Conservation (phyloP, 2,113 vertebrate genomes). For the Epinephelus lanceolatus region DNA sequence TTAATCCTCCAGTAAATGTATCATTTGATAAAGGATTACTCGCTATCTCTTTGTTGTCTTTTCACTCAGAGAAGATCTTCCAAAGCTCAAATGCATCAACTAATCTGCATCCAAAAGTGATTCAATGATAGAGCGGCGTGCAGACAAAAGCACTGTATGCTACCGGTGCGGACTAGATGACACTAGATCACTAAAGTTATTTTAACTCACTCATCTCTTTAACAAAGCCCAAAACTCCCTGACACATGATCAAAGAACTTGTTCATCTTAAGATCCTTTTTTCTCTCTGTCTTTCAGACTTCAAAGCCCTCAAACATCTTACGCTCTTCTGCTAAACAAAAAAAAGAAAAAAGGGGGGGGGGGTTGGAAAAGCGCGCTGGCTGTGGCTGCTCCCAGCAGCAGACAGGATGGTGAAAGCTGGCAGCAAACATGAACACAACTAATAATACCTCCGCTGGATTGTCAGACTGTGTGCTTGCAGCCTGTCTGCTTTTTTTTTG, state of each 20-base stretch:
- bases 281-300: constrained; percentile 63
- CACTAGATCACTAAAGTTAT: constrained; percentile 66
- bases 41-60: constrained; percentile 66
- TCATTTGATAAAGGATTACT: constrained; percentile 73
- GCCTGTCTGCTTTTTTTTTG: constrained; percentile 6
- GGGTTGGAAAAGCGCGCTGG: constrained; percentile 8
- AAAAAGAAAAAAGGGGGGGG: neutral
- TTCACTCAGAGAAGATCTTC: constrained; percentile 49
- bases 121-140: constrained; percentile 35
- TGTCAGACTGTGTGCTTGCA: constrained; percentile 11
- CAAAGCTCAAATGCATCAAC: constrained; percentile 49
- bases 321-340: constrained; percentile 65
- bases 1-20: constrained; percentile 67
- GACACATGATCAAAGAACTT: constrained; percentile 79
- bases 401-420: constrained; percentile 60
- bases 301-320: constrained; percentile 78
- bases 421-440: constrained; percentile 60
- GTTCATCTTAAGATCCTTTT: constrained; percentile 72
- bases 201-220: constrained; percentile 77
- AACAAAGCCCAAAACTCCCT: constrained; percentile 77
- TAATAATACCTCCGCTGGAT: constrained; percentile 57
- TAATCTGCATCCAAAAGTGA: constrained; percentile 67
- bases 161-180: constrained; percentile 57
- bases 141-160: constrained; percentile 66
- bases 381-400: constrained; percentile 45